Base-by-base conservation (phyloP, 64 coral and sea anemone species). In the Pocillopora damicornis region DNA sequence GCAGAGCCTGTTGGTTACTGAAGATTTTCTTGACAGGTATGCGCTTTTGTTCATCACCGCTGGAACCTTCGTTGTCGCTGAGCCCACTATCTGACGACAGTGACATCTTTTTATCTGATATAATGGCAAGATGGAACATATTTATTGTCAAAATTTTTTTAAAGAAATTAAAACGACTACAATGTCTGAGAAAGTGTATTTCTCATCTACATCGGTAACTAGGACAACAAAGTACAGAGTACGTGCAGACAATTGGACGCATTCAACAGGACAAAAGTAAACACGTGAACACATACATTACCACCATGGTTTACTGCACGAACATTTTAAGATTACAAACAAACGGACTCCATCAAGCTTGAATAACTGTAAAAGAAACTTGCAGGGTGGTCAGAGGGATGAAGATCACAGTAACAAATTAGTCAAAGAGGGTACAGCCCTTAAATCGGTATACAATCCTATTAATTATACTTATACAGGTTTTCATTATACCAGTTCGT, bases 11-110 rank as follows among this genome's bases (percentile, higher is more conserved):
- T 22, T 88, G 86, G 64, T 74, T 81, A 18, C 58, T 81, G 51
- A 92, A 92, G 36, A 92, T 92, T 20, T 92, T 80, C 30, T 79
- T 92, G 30, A 92, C 87, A 42, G 90, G 85, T 77, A 92, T 92
- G 35, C 58, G 77, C 35, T 30, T 78, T 57, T 80, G 84, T 0
- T 81, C 82, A 22, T 88, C 83, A 72, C 65, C 66, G 64, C 90
- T 92, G 61, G 75, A 87, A 65, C 61, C 82, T 7, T 69, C 36
- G 11, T 15, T 20, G 16, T 81, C 59, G 23, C 75, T 88, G 37
- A 85, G 81, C 65, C 81, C 81, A 42, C 81, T 85, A 38, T 85
- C 81, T n/a, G 81, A 85, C 10, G 81, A 85, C 16, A 18, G 0
- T 15, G 81, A 72, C 2, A 20, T 85, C 26, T 37, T 85, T 42